Percentiles rank a stretch among this genome's conserved stretches.
Evolutionary conservation across 2,888 invertebrate genomes (phyloP).

Genomic region (Rhyacophila evoluta): DNA sequence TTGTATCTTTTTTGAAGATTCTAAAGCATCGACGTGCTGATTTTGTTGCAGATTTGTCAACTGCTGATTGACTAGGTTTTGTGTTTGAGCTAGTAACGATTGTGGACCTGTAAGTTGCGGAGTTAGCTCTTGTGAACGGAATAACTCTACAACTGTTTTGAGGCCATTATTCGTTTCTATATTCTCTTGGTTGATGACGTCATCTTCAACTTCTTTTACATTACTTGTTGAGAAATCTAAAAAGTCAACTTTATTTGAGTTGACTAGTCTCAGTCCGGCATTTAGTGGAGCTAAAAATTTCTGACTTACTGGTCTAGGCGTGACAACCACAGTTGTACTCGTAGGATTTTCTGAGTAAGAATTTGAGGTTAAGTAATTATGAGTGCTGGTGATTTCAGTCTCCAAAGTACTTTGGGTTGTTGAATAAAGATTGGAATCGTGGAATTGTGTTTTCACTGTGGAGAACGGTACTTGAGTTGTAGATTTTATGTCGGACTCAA

Average conservation of each 20-base stretch:
- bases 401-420: constrained; percentile 57
- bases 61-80: constrained; percentile 12
- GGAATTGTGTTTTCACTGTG: constrained; percentile 28
- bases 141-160: constrained; percentile 74
- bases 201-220: constrained; percentile 63
- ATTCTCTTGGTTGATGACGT: constrained; percentile 60
- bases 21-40: constrained; percentile 62
- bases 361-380: constrained; percentile 34
- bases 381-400: constrained; percentile 55
- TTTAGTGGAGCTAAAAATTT: constrained; percentile 73
- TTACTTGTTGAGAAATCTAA: constrained; percentile 63
- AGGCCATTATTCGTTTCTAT: constrained; percentile 53
- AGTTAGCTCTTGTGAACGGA: constrained; percentile 57
- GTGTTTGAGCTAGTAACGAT: constrained; percentile 2
- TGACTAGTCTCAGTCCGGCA: constrained; percentile 70
- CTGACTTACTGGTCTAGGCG: constrained; percentile 70
- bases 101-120: constrained; percentile 55
- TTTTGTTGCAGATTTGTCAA: constrained; percentile 55
- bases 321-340: constrained; percentile 62
- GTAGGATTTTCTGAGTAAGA: constrained; percentile 26
- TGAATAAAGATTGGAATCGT: constrained; percentile 49
- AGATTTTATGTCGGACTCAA: constrained; percentile 50
- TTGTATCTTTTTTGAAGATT: constrained; percentile 63
- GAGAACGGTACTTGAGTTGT: neutral
- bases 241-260: constrained; percentile 62